Evolutionary conservation across 2,888 invertebrate genomes (phyloP), one percentile per base, ranked within the genome.

Genomic region (Ganaspis brasiliensis): DNA sequence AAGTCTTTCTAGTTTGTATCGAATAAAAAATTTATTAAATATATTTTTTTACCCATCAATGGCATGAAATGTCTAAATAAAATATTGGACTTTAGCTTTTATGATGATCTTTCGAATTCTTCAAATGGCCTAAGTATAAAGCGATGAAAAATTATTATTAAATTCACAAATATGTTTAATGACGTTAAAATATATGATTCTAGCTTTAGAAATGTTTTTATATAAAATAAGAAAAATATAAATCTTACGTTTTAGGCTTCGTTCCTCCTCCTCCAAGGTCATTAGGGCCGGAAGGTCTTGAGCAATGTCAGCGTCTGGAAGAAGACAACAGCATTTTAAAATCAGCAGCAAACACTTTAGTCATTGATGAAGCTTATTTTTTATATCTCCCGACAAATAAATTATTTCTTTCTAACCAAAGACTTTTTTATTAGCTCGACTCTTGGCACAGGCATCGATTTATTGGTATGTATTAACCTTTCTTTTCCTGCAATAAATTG

Each of bases 181-280:
- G n/a, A n/a, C n/a, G n/a, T n/a, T n/a, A n/a, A n/a, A n/a, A n/a
- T n/a, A n/a, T n/a, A n/a, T n/a, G n/a, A n/a, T n/a, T n/a, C n/a
- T n/a, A n/a, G n/a, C n/a, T n/a, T n/a, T n/a, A n/a, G n/a, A n/a
- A n/a, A n/a, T n/a, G n/a, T n/a, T n/a, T n/a, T n/a, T n/a, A n/a
- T n/a, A n/a, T n/a, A n/a, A n/a, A n/a, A n/a, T n/a, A n/a, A n/a
- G n/a, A n/a, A n/a, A n/a, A n/a, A n/a, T n/a, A n/a, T n/a, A n/a
- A n/a, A n/a, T n/a, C n/a, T 95, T 93, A 97, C 97, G 95, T 94
- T 96, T 96, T 92, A 95, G 94, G 90, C 95, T 96, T 87, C 95
- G 94, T 91, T 97, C 97, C 87, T 95, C 95, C 84, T 95, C 95
- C 79, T 95, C 95, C 76, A 93, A 93, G 70, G 94, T 92, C 79